Evolutionary conservation across 2,797 vertebrate genomes (phyloP).

Genomic region (Myotis myotis): DNA sequence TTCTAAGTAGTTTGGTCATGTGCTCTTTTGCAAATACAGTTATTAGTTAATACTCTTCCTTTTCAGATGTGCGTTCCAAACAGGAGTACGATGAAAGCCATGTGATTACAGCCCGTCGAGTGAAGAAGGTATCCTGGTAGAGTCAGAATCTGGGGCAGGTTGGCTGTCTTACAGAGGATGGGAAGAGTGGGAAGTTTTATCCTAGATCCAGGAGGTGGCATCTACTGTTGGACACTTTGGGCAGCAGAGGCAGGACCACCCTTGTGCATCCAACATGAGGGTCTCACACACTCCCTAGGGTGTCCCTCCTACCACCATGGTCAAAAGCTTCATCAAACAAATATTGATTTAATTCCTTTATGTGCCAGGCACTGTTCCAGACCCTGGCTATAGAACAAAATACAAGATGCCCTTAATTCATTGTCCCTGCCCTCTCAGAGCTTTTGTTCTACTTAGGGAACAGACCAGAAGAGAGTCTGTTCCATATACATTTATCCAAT

Average conservation of each 20-base stretch:
- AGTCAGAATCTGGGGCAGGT: background rate
- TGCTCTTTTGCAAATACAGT: background rate
- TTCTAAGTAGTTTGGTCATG: background rate
- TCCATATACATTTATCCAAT: background rate
- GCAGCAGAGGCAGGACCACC: background rate
- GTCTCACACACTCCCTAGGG: background rate
- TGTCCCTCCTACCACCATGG: background rate
- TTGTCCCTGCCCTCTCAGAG: background rate
- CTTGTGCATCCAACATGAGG: rapidly evolving
- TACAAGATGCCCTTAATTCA: background rate
- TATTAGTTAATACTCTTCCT: background rate
- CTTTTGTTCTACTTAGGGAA: background rate
- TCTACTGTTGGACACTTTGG: background rate
- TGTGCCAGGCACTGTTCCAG: background rate
- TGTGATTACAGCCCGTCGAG: conserved; percentile 88
- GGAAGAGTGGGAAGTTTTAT: background rate
- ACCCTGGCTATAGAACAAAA: background rate
- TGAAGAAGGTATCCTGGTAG: conserved; percentile 82
- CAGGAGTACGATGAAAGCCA: conserved; percentile 88
- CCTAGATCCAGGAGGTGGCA: background rate
- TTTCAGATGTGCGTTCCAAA: conserved; percentile 89
- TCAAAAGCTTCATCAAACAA: background rate
- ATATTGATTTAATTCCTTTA: background rate
- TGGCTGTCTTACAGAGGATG: background rate
- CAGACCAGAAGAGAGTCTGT: background rate